These are phyloP conservation scores for Probosciger aterrimus DNA, from an alignment of 2,113 vertebrate species.

Conservation along the genomic window DNA sequence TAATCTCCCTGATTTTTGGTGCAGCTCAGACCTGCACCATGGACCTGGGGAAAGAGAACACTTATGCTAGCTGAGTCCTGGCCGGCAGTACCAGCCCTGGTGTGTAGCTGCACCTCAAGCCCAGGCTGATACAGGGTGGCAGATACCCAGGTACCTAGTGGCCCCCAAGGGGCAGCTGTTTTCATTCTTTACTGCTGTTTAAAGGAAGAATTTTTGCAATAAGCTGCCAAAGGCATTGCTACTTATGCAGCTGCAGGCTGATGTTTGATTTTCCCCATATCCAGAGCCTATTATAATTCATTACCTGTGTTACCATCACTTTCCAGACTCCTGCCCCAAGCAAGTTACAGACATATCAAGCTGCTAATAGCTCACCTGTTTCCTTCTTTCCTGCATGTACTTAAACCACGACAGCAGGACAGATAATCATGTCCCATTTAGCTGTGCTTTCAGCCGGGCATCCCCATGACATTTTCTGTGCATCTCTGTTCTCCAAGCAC, in stretches of 20 bases:
- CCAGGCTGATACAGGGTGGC: neutral
- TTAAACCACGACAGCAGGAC: neutral
- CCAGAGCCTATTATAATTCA: neutral
- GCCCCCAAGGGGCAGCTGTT: neutral
- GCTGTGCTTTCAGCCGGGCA: neutral
- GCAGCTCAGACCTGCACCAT: accelerated
- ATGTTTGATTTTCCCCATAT: neutral
- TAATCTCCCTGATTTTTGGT: neutral
- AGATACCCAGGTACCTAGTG: accelerated
- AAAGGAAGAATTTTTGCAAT: neutral
- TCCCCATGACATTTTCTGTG: neutral
- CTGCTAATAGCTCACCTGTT: neutral
- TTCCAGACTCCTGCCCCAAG: neutral
- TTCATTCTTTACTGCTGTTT: neutral
- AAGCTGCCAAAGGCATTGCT: neutral
- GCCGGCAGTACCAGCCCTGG: accelerated
- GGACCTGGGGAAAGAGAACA: neutral
- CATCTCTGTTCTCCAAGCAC: neutral
- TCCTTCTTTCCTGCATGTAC: neutral
- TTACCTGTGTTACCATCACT: too few species aligned
- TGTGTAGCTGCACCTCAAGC: neutral
- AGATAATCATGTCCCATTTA: neutral
- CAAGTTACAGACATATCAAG: neutral
- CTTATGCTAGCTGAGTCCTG: accelerated
- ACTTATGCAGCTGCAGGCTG: accelerated